Percentiles rank a stretch among this genome's conserved stretches.
Evolutionary conservation across 2,797 vertebrate genomes (phyloP).

Genomic region (Apogon talboti): DNA sequence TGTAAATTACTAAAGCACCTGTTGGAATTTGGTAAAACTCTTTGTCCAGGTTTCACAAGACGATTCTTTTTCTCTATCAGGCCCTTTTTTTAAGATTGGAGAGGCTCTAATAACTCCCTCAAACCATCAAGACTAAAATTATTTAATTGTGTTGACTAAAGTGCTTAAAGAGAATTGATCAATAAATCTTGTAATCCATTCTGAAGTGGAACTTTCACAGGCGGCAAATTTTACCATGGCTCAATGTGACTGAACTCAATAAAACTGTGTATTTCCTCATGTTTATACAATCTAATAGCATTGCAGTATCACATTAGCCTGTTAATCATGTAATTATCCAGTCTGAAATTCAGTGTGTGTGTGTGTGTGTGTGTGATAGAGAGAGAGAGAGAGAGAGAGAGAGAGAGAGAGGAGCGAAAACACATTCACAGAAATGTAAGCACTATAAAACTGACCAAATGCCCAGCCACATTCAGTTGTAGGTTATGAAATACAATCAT

Average conservation of each 20-base stretch:
- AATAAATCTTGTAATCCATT: conserved; percentile 21
- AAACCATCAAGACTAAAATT: conserved; percentile 1
- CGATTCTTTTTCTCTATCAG: too few species aligned
- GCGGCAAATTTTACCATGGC: conserved; percentile 12
- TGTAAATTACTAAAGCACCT: too few species aligned
- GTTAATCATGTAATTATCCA: conserved; percentile 27
- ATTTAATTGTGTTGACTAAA: not conserved
- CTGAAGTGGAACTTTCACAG: conserved; percentile 1
- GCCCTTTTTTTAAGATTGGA: not conserved
- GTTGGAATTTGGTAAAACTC: too few species aligned
- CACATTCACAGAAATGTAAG: conserved; percentile 4
- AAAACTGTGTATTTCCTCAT: conserved; percentile 6
- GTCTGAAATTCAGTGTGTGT: conserved; percentile 13
- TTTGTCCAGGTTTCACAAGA: too few species aligned
- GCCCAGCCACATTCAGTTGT: not conserved
- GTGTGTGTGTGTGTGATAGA: conserved; percentile 3
- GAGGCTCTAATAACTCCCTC: not conserved
- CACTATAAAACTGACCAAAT: not conserved
- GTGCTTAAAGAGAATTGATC: not conserved
- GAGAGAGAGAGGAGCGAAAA: too few species aligned
- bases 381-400: too few species aligned
- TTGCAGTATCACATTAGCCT: not conserved
- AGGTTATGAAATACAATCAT: conserved; percentile 32
- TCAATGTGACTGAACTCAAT: conserved; percentile 18
- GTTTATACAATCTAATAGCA: conserved; percentile 6